phyloP scores from a whole-genome alignment of 2,888 invertebrate genomes.

The Lymantria dispar region DNA sequence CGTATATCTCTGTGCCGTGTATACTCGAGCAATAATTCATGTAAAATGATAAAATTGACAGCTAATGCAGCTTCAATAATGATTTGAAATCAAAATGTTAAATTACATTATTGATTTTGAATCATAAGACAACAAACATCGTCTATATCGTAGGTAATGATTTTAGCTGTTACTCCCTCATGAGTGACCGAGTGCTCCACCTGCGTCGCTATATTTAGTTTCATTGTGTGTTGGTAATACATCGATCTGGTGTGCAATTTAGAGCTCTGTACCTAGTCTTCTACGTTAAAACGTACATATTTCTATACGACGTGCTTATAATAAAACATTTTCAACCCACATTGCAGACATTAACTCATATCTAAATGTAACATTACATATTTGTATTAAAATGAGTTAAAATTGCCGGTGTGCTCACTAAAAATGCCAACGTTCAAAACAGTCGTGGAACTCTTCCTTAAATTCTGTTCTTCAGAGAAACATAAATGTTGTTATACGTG shows the following conservation, averaged over 20 bases:
- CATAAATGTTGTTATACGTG: too few relatives aligned
- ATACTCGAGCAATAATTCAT: not conserved
- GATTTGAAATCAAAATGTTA: not conserved
- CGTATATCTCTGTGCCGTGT: not conserved
- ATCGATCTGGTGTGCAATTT: constrained; percentile 56
- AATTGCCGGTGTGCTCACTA: too few relatives aligned
- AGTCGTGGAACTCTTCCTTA: too few relatives aligned
- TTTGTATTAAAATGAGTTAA: too few relatives aligned
- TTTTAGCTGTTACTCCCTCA: constrained; percentile 50
- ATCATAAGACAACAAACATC: constrained; percentile 26
- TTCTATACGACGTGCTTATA: constrained; percentile 3
- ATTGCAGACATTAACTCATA: too few relatives aligned
- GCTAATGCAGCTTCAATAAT: not conserved
- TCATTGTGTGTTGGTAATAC: constrained; percentile 71
- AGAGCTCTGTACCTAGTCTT: constrained; percentile 30
- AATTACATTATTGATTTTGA: not conserved
- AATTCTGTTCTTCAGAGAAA: too few relatives aligned
- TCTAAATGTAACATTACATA: too few relatives aligned
- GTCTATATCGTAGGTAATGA: constrained; percentile 35
- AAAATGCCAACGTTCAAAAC: too few relatives aligned
- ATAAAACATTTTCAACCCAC: constrained; percentile 4
- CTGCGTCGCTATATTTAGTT: constrained; percentile 74
- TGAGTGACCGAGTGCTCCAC: constrained; percentile 57
- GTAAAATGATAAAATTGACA: not conserved
- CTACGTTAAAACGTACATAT: constrained; percentile 18